Conservation (phyloP, 2,113 vertebrate species). For the Gymnorhina tibicen region DNA sequence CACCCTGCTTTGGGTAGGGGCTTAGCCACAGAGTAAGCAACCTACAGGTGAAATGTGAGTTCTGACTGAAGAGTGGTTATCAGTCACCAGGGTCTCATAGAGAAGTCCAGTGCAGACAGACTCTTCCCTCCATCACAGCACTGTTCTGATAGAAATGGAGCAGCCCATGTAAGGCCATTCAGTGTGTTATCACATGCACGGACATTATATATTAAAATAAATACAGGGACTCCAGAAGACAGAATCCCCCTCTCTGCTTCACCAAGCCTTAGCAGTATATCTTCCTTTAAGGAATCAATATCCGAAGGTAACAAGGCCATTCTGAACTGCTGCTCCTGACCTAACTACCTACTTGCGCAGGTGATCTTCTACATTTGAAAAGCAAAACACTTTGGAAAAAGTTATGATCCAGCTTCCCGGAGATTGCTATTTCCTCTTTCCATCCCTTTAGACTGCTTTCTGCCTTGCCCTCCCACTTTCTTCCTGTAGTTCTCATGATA, state of each 20-base stretch:
- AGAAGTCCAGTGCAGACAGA: neutral
- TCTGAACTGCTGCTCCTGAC: neutral
- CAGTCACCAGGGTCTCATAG: neutral
- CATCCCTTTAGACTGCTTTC: neutral
- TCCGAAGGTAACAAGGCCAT: neutral
- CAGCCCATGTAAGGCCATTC: neutral
- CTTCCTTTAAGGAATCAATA: neutral
- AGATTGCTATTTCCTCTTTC: neutral
- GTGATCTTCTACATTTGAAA: neutral
- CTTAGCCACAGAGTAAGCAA: neutral
- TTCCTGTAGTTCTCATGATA: neutral
- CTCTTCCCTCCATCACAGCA: neutral
- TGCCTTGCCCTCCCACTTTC: neutral
- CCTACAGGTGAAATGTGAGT: neutral
- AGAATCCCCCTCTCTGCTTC: neutral
- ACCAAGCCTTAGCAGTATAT: neutral
- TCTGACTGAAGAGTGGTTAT: neutral
- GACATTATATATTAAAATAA: neutral
- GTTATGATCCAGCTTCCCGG: neutral
- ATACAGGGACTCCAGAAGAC: neutral
- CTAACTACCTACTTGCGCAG: neutral
- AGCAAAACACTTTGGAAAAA: neutral
- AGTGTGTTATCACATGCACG: neutral
- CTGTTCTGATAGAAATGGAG: neutral
- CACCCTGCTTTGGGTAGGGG: neutral